Percentiles rank a stretch among this genome's conserved stretches.
Conservation (phyloP, 2,113 vertebrate species). For the Periophthalmus modestus region DNA sequence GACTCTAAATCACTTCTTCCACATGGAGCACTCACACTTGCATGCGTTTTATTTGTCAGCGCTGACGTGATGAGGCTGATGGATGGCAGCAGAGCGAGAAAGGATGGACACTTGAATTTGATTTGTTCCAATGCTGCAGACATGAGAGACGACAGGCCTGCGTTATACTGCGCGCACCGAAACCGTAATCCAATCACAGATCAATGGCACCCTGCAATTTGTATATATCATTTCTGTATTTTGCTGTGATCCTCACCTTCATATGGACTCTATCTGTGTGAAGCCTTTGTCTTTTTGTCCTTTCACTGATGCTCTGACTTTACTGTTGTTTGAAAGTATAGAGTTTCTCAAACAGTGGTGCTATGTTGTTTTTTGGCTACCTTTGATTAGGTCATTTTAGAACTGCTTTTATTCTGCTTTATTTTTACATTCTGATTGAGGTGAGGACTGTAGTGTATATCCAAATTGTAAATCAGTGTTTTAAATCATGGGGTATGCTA, state of each 20-base stretch:
- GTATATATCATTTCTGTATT: slow-evolving; percentile 62
- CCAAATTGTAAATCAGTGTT: too few species aligned
- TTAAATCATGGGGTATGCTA: too few species aligned
- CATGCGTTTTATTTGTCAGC: slow-evolving; percentile 41
- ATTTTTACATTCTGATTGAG: too few species aligned
- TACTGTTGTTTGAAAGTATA: background rate
- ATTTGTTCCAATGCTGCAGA: slow-evolving; percentile 67
- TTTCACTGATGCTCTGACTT: background rate
- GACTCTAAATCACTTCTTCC: slow-evolving; percentile 1
- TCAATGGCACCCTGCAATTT: slow-evolving; percentile 72
- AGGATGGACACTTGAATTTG: slow-evolving; percentile 69
- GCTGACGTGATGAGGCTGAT: slow-evolving; percentile 70
- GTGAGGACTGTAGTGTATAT: too few species aligned
- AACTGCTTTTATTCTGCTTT: too few species aligned
- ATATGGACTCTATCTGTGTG: background rate
- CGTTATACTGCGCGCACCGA: slow-evolving; percentile 20
- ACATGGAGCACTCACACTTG: slow-evolving; percentile 6
- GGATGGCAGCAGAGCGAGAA: slow-evolving; percentile 64
- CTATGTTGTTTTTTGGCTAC: too few species aligned
- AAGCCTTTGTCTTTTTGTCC: background rate
- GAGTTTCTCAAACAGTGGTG: background rate
- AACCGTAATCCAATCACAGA: slow-evolving; percentile 73
- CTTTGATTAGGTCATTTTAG: too few species aligned
- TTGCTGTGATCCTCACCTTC: slow-evolving; percentile 31
- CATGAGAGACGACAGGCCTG: slow-evolving; percentile 30